Base-by-base conservation (phyloP, 2,888 invertebrate species). In the Sesia bembeciformis region DNA sequence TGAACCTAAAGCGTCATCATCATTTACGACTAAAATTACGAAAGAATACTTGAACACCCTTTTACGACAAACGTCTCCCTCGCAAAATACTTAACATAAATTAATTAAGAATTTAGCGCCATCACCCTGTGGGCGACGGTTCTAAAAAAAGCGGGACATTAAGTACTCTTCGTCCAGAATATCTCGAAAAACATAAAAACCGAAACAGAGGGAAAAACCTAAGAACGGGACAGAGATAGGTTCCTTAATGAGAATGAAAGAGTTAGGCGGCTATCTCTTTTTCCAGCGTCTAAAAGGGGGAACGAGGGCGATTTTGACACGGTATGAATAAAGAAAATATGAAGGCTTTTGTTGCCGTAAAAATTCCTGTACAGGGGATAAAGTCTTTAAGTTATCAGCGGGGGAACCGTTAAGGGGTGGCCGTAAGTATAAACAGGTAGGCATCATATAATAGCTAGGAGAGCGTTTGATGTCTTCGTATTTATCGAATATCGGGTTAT, bases 311-410 rank as follows among this genome's bases (percentile, higher is more conserved):
- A 85, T 84, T 85, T 84, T 84, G 83, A 86, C 84, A 84, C 84
- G 85, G 81, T 70, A 81, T 81, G 85, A 86, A 86, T 86, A 87
- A 88, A 88, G 87, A 88, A 89, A 88, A 89, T 89, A 89, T 88
- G 85, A 87, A 81, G 78, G 87, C 84, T 85, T 85, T 85, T 84
- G 84, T 85, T 84, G 74, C 84, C 83, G 86, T 88, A 89, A 88
- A 88, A 88, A 89, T 87, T 89, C 87, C 86, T 81, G 80, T 80
- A 84, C 81, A 78, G 75, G 82, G 85, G 85, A 87, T 88, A 84
- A 88, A 87, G 87, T 88, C 84, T 87, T 89, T 86, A 88, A 87
- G 84, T 86, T 87, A 88, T 86, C 87, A 80, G 69, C 61, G 77
- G 71, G 84, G 83, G 76, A 72, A 54, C 70, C 67, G 70, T 70